These are phyloP conservation scores for Steatocranus sp. DNA, from an alignment of 2,797 vertebrate species.

Conservation along the genomic window DNA sequence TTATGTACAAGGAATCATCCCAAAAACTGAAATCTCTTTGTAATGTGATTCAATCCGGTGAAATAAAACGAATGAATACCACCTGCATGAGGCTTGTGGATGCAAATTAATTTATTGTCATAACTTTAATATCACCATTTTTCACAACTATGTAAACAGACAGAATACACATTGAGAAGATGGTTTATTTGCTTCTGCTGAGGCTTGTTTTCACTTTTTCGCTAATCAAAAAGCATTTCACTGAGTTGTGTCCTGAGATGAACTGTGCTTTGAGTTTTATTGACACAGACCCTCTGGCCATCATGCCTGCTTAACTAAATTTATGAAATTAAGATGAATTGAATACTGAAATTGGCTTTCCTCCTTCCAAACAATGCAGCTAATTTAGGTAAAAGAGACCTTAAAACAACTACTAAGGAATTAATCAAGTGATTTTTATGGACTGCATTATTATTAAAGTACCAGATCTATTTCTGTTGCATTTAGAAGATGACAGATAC, in stretches of 20 bases:
- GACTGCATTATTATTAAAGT: neutral
- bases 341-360: neutral
- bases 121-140: neutral
- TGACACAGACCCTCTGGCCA: neutral
- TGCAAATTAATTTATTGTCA: neutral
- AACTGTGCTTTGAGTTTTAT: neutral
- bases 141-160: neutral
- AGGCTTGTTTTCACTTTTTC: neutral
- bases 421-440: neutral
- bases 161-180: neutral
- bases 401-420: neutral
- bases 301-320: neutral
- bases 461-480: neutral
- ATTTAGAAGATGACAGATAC: neutral
- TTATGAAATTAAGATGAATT: neutral
- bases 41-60: neutral
- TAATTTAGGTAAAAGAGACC: neutral
- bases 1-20: neutral
- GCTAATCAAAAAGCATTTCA: neutral
- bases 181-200: neutral
- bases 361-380: neutral
- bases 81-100: neutral
- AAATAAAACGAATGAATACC: neutral
- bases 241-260: neutral
- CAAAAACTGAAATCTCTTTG: neutral